These are phyloP conservation scores for Thalpophila matura DNA, from an alignment of 2,888 invertebrate genomes.

Conservation along the genomic window DNA sequence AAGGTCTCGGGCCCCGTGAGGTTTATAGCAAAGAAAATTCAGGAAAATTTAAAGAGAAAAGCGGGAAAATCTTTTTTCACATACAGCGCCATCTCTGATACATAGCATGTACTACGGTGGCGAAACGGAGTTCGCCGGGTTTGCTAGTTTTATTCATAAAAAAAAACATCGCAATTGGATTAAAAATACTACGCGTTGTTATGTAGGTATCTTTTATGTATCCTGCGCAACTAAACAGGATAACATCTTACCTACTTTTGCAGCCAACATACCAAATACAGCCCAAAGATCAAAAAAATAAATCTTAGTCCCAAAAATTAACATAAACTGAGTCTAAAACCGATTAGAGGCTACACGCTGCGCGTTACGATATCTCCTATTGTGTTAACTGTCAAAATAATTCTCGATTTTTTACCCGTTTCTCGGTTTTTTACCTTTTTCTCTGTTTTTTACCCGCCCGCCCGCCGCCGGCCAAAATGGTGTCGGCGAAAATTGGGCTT, in stretches of 20 bases:
- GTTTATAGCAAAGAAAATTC: too few species aligned
- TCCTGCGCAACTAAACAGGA: background rate
- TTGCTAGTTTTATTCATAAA: too few species aligned
- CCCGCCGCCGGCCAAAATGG: slow-evolving; percentile 48
- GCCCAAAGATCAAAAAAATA: slow-evolving; percentile 31
- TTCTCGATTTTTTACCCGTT: slow-evolving; percentile 75
- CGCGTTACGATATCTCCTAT: slow-evolving; percentile 75
- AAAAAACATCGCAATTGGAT: too few species aligned
- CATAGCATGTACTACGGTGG: too few species aligned
- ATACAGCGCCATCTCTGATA: too few species aligned
- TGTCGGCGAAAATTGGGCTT: slow-evolving; percentile 65
- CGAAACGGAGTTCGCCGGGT: too few species aligned
- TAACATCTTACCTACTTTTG: slow-evolving; percentile 1
- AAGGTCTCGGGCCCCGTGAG: too few species aligned
- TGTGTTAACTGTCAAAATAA: slow-evolving; percentile 86
- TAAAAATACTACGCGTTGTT: too few species aligned
- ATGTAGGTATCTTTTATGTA: too few species aligned
- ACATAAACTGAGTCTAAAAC: slow-evolving; percentile 59
- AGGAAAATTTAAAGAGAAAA: too few species aligned
- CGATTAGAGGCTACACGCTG: slow-evolving; percentile 68
- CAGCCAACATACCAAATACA: background rate
- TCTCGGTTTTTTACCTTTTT: slow-evolving; percentile 66
- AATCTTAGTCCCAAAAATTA: slow-evolving; percentile 44
- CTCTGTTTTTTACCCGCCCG: slow-evolving; percentile 64
- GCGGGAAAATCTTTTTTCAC: too few species aligned